Evolutionary conservation across 2,113 vertebrate genomes (phyloP).

Genomic region (Macrotus californicus): DNA sequence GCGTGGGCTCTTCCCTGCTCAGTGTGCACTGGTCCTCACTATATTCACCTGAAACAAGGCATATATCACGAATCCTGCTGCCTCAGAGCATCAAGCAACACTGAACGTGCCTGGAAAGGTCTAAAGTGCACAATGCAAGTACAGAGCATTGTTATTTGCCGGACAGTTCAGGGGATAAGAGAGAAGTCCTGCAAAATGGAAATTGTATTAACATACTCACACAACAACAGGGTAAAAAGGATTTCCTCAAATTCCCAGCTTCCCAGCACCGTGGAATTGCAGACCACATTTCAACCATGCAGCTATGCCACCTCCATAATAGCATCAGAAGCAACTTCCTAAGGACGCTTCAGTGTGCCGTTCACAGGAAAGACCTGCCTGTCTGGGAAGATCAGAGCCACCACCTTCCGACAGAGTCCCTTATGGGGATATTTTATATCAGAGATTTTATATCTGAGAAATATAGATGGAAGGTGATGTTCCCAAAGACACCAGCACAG

Average conservation of each 20-base stretch:
- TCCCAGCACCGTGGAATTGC: background rate
- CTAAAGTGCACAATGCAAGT: too few relatives aligned
- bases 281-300: too few relatives aligned
- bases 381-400: background rate
- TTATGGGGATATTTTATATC: background rate
- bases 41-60: background rate
- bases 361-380: background rate
- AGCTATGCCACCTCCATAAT: too few relatives aligned
- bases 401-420: background rate
- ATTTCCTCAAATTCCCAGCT: background rate
- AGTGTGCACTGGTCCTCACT: background rate
- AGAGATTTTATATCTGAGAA: background rate
- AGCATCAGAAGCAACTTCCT: background rate
- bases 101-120: background rate
- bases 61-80: background rate
- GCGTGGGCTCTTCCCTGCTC: background rate
- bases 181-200: background rate
- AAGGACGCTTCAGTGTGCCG: background rate
- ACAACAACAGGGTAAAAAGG: background rate
- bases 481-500: background rate
- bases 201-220: background rate
- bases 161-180: background rate
- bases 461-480: background rate
- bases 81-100: background rate
- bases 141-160: background rate